Evolutionary conservation across 2,797 vertebrate species (phyloP).

Genomic region (Melanogrammus aeglefinus): DNA sequence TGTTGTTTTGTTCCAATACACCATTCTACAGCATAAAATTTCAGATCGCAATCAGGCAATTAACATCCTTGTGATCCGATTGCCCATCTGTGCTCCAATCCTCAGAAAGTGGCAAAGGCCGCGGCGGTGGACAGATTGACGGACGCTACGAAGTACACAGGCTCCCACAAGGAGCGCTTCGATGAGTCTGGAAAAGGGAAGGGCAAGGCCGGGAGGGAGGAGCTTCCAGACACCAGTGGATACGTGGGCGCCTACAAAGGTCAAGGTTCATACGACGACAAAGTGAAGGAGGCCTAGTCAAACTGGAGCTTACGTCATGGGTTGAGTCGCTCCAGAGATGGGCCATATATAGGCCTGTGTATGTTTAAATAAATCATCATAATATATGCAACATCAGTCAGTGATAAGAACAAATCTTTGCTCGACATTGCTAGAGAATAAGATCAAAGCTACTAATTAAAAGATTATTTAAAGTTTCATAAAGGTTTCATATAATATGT

Average conservation of each 20-base stretch:
- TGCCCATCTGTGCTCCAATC: background rate
- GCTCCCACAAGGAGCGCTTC: constrained; percentile 78
- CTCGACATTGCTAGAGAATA: background rate
- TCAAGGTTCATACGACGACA: constrained; percentile 71
- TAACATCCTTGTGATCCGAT: no score
- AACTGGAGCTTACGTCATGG: background rate
- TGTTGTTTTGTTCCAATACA: no score
- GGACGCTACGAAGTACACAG: constrained; percentile 73
- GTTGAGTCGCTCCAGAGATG: background rate
- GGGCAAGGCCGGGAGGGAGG: constrained; percentile 69
- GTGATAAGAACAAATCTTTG: background rate
- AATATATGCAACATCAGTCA: background rate
- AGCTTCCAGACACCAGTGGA: constrained; percentile 69
- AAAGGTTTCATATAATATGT: background rate
- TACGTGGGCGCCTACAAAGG: constrained; percentile 76
- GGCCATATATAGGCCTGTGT: background rate
- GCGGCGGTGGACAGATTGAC: constrained; percentile 76
- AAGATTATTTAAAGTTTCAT: background rate
- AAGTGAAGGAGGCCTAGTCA: constrained; percentile 67
- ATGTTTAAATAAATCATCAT: background rate
- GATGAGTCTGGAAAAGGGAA: constrained; percentile 75
- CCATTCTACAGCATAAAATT: no score
- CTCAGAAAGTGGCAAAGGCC: constrained; percentile 72
- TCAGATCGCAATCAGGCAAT: no score
- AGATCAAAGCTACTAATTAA: background rate